Percentiles rank a stretch among this genome's conserved stretches.
These are phyloP conservation scores for Pollachius pollachius DNA, from an alignment of 2,113 vertebrate species.

Conservation along the genomic window DNA sequence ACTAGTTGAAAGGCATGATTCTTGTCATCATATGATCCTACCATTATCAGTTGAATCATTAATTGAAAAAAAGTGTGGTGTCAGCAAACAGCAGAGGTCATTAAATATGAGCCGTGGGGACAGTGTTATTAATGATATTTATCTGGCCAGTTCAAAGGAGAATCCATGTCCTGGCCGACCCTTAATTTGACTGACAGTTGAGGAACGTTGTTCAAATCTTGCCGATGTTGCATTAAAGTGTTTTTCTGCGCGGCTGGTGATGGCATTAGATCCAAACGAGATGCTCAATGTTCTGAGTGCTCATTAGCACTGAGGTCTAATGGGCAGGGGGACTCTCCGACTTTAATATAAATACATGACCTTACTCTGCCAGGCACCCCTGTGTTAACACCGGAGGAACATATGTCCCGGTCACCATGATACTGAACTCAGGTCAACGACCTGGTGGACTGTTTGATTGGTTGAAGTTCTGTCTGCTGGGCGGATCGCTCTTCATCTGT, in stretches of 20 bases:
- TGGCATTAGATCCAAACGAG: constrained; percentile 40
- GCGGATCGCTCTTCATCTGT: background rate
- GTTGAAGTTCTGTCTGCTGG: no score
- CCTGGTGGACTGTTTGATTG: no score
- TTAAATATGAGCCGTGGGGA: constrained; percentile 61
- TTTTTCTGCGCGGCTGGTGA: constrained; percentile 30
- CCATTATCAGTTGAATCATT: no score
- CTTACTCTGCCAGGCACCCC: constrained; percentile 14
- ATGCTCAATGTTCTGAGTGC: constrained; percentile 42
- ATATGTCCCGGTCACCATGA: no score
- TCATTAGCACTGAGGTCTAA: constrained; percentile 46
- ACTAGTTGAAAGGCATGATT: no score
- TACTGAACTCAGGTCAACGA: background rate
- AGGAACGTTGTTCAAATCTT: constrained; percentile 7
- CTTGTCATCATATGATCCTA: no score
- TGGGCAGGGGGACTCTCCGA: constrained; percentile 26
- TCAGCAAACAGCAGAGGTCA: constrained; percentile 19
- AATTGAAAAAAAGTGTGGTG: no score
- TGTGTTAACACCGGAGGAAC: background rate
- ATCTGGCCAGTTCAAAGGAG: constrained; percentile 51
- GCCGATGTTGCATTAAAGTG: constrained; percentile 8
- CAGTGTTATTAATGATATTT: constrained; percentile 53
- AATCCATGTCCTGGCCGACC: constrained; percentile 21
- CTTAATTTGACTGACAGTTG: constrained; percentile 11
- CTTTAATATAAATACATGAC: constrained; percentile 26